phyloP scores from a whole-genome alignment of 64 coral and sea anemone species.

The Montipora cactus region DNA sequence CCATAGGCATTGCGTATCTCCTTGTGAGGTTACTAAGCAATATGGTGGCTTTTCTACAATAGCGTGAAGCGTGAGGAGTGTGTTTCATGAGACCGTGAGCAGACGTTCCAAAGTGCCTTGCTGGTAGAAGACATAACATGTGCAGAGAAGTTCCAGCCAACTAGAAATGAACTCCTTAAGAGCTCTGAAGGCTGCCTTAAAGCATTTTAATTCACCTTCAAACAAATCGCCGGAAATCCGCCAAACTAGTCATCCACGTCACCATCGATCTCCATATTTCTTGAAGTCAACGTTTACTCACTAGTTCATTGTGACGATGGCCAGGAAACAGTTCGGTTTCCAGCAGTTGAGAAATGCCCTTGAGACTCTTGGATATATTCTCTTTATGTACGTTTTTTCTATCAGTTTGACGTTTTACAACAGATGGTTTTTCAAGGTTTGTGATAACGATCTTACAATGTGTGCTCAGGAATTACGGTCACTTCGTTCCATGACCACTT shows the following conservation, averaged over 20 bases:
- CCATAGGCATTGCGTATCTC: too few species aligned
- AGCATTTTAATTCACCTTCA: not conserved
- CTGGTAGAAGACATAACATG: too few species aligned
- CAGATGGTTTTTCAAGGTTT: slow-evolving; percentile 95
- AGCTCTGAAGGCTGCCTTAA: not conserved
- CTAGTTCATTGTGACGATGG: slow-evolving; percentile 1
- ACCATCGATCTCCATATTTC: not conserved
- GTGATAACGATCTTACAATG: not conserved
- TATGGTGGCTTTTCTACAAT: not conserved
- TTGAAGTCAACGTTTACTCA: too few species aligned
- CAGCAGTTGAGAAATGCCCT: slow-evolving; percentile 69
- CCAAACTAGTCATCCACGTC: slow-evolving; percentile 16
- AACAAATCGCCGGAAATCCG: not conserved
- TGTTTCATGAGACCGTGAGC: not conserved
- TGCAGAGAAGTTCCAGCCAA: not conserved
- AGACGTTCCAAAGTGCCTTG: too few species aligned
- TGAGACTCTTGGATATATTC: slow-evolving; percentile 69
- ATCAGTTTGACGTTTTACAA: slow-evolving; percentile 99
- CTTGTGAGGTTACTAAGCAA: slow-evolving; percentile 44
- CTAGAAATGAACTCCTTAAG: slow-evolving; percentile 8
- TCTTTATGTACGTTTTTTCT: slow-evolving; percentile 96
- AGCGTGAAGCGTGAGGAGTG: too few species aligned
- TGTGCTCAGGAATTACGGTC: too few species aligned
- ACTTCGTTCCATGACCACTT: too few species aligned
- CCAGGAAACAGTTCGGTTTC: slow-evolving; percentile 74